These are phyloP conservation scores for Alentia gelatinosa DNA, from an alignment of 2,888 invertebrate species.

Conservation along the genomic window DNA sequence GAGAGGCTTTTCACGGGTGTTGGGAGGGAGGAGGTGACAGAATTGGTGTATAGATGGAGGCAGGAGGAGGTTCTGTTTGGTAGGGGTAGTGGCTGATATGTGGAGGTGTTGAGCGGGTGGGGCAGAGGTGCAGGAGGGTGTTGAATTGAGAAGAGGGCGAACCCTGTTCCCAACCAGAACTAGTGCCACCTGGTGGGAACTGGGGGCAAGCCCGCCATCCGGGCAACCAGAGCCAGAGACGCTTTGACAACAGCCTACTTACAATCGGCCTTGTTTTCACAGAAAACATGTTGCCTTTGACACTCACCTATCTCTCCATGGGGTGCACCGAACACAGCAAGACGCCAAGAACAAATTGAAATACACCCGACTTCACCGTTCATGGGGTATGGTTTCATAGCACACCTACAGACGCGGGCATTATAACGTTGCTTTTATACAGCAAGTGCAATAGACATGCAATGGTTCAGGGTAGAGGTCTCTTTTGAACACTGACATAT, in stretches of 20 bases:
- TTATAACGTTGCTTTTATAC: too few species aligned
- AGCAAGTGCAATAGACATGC: too few species aligned
- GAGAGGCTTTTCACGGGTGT: too few species aligned
- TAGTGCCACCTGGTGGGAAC: neutral
- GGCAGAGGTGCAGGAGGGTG: neutral
- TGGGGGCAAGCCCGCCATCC: neutral
- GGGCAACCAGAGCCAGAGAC: neutral
- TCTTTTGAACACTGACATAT: too few species aligned
- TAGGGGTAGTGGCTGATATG: neutral
- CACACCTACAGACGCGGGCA: too few species aligned
- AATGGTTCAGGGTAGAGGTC: too few species aligned
- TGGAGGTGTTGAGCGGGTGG: neutral
- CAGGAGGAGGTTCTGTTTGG: too few species aligned
- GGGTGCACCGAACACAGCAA: neutral
- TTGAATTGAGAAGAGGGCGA: neutral
- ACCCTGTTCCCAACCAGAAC: neutral
- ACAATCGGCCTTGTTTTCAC: slow-evolving; percentile 26
- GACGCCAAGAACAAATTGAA: slow-evolving; percentile 25
- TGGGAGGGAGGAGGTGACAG: too few species aligned
- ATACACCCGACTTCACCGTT: neutral
- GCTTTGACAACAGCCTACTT: slow-evolving; percentile 36
- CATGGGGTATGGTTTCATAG: too few species aligned
- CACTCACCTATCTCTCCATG: neutral
- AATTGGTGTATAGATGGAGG: too few species aligned
- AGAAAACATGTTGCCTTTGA: slow-evolving; percentile 34